phyloP scores from a whole-genome alignment of 64 coral and sea anemone genomes.

The Montipora efflorescens region DNA sequence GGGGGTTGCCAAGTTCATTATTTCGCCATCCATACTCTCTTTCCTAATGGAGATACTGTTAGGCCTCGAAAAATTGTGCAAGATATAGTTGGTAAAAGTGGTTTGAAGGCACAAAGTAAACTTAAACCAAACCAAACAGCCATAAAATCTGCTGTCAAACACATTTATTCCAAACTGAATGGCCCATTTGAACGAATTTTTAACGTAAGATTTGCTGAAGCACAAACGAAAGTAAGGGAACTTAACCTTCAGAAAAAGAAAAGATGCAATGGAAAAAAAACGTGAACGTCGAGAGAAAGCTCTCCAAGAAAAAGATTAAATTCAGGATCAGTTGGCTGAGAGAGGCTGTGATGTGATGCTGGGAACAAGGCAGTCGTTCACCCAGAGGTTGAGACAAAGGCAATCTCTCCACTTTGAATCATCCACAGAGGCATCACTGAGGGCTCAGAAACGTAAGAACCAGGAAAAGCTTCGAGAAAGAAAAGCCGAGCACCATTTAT shows the following conservation, averaged over 20 bases:
- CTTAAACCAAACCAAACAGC: conserved; percentile 3
- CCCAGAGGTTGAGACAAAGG: background rate
- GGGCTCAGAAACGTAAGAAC: background rate
- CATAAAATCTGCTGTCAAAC: conserved; percentile 8
- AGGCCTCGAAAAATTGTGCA: background rate
- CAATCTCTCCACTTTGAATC: conserved; percentile 3
- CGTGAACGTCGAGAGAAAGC: background rate
- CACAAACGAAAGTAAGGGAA: conserved; percentile 18
- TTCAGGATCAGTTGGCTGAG: conserved; percentile 1
- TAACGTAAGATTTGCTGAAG: conserved; percentile 24
- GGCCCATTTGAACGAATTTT: background rate
- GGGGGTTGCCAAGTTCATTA: background rate
- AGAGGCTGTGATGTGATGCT: background rate
- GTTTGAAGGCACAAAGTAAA: background rate
- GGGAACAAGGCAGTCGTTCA: background rate
- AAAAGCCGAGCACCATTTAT: background rate
- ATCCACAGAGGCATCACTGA: background rate
- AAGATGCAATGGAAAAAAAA: background rate
- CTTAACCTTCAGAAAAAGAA: background rate
- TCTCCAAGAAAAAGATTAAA: background rate
- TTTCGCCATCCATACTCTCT: background rate
- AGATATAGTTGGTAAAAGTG: background rate
- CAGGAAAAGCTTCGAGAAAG: background rate
- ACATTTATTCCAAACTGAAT: conserved; percentile 19
- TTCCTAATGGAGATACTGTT: background rate